These are phyloP conservation scores for Agrotis puta DNA, from an alignment of 2,888 invertebrate genomes.

Conservation along the genomic window DNA sequence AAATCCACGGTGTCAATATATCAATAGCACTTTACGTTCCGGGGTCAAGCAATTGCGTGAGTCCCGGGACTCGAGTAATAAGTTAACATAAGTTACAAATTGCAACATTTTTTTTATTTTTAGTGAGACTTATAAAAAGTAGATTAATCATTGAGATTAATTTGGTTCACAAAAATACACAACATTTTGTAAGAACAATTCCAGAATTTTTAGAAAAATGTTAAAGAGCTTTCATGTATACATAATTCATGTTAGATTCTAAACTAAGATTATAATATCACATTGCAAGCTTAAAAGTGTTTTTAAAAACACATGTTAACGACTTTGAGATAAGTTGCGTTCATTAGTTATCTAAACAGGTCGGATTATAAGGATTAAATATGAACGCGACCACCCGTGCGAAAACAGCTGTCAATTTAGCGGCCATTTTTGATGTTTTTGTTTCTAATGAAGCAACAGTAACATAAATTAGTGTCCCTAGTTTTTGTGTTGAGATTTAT, in stretches of 20 bases:
- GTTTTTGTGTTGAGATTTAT: slow-evolving; percentile 47
- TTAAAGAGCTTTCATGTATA: slow-evolving; percentile 5
- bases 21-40: no score
- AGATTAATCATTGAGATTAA: not conserved
- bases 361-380: slow-evolving; percentile 80
- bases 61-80: no score
- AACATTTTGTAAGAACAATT: not conserved
- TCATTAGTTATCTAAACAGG: slow-evolving; percentile 82
- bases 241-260: slow-evolving; percentile 54
- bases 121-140: no score
- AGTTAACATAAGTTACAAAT: not conserved
- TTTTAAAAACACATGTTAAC: slow-evolving; percentile 62
- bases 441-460: slow-evolving; percentile 48
- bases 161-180: not conserved
- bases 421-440: slow-evolving; percentile 63
- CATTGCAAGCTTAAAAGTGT: slow-evolving; percentile 50
- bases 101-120: no score
- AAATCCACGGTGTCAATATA: no score
- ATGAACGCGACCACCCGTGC: slow-evolving; percentile 81
- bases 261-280: slow-evolving; percentile 56
- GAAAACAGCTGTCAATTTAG: slow-evolving; percentile 78
- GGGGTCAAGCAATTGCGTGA: no score
- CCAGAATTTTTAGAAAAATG: slow-evolving; percentile 1
- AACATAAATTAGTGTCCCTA: slow-evolving; percentile 33
- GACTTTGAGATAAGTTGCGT: slow-evolving; percentile 65